Base-by-base conservation (phyloP, 64 coral and sea anemone genomes). In the Actinia tenebrosa region DNA sequence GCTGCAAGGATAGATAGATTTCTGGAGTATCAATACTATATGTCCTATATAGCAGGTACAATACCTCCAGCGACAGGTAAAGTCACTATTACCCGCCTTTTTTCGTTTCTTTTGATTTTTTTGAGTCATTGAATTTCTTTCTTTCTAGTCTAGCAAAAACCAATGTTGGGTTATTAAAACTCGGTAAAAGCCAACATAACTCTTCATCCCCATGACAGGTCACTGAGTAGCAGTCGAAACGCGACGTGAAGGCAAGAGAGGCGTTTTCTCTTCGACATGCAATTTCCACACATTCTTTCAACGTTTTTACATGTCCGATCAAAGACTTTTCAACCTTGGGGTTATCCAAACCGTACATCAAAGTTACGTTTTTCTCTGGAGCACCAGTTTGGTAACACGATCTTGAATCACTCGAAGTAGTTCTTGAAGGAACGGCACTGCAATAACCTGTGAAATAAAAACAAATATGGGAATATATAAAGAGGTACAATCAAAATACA, bases 121-220 rank as follows among this genome's bases (percentile, higher is more conserved):
- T 7, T 75, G n/a, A 66, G n/a, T 75, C 25, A 30, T 42, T 26
- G 10, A 30, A 16, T 75, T 75, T 75, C 26, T 81, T 81, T 81
- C 83, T 85, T 64, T 61, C 54, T 63, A 85, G 56, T 27, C 83
- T 27, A 8, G 83, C 83, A 62, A 85, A 85, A 61, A 85, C 83
- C 30, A 85, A 26, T 17, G 83, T 61, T 5, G 83, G 83, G 56
- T 85, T 85, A 25, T 85, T 43, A 85, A 85, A 85, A 27, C 83
- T 85, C 23, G 83, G 83, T 44, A 85, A 63, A 60, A 85, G 53
- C 83, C 83, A 85, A 56, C 83, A 85, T 18, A 85, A 43, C 53
- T 85, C 83, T 3, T 85, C 56, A 25, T 85, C 83, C 20, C 83
- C 83, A 44, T 85, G 50, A 85, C 83, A 85, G 2, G 22, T 54